A percentile compares a stretch with the other conserved stretches of the same genome.
Evolutionary conservation across 30 jellyfish, hydroid and myxozoan species (phyloP).

Genomic region (Kudoa iwatai): DNA sequence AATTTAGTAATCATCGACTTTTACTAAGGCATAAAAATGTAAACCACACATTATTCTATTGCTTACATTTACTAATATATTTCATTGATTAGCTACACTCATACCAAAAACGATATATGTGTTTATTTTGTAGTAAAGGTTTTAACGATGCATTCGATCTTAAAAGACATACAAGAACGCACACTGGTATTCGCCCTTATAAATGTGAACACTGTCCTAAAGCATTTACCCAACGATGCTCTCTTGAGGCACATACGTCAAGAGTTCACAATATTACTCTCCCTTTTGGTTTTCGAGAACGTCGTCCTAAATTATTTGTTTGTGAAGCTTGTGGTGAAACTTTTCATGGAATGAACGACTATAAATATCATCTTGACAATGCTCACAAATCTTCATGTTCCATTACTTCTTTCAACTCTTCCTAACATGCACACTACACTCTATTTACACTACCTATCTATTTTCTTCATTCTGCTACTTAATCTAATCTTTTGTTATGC

Average conservation of each 20-base stretch:
- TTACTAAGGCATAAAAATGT: too few species aligned
- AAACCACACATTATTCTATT: too few species aligned
- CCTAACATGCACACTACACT: too few species aligned
- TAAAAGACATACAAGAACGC: constrained; percentile 83
- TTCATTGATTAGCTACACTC: constrained; percentile 22
- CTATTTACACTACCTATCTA: too few species aligned
- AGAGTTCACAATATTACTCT: constrained; percentile 61
- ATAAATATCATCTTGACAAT: too few species aligned
- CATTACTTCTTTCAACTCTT: too few species aligned
- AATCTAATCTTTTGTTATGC: too few species aligned
- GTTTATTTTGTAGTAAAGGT: constrained; percentile 98
- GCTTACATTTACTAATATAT: too few species aligned
- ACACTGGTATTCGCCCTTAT: constrained; percentile 81
- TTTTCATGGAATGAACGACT: too few species aligned
- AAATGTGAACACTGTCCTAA: constrained; percentile 65
- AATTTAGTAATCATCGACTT: too few species aligned
- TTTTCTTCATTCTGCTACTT: too few species aligned
- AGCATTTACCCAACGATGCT: constrained; percentile 94
- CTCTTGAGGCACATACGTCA: constrained; percentile 79
- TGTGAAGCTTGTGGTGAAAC: constrained; percentile 91
- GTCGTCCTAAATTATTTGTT: constrained; percentile 76
- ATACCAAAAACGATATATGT: constrained; percentile 60
- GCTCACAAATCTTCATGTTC: too few species aligned
- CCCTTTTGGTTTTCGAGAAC: constrained; percentile 80
- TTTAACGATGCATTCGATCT: constrained; percentile 92